Percentiles rank a stretch among this genome's conserved stretches.
These are phyloP conservation scores for Dione juno DNA, from an alignment of 2,888 invertebrate species.

Conservation along the genomic window DNA sequence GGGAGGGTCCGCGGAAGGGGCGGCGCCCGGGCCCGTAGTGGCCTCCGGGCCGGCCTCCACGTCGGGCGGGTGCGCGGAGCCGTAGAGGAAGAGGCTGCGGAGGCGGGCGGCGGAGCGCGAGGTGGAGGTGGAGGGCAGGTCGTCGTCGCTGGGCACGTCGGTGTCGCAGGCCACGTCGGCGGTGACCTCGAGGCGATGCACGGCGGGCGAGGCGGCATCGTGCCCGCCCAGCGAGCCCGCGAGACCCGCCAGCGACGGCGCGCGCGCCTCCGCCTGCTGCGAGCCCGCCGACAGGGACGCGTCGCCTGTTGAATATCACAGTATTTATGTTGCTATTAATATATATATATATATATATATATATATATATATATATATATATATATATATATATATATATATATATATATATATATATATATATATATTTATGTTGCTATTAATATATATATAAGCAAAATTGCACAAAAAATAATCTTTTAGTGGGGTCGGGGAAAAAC, in stretches of 20 bases:
- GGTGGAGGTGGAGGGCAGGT: constrained; percentile 65
- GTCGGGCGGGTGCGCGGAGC: constrained; percentile 65
- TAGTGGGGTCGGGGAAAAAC: too few relatives aligned
- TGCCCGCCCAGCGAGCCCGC: constrained; percentile 74
- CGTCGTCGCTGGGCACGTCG: constrained; percentile 58
- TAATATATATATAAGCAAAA: too few relatives aligned
- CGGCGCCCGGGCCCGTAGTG: constrained; percentile 50
- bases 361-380: too few relatives aligned
- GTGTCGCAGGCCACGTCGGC: constrained; percentile 64
- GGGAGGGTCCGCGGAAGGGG: constrained; percentile 34
- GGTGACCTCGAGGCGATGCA: constrained; percentile 65
- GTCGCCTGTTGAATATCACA: constrained; percentile 61
- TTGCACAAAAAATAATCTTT: too few relatives aligned
- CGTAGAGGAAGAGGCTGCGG: constrained; percentile 73
- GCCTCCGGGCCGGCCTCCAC: constrained; percentile 64
- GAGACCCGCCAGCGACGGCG: constrained; percentile 74
- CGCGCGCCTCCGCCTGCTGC: constrained; percentile 65
- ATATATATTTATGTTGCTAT: too few relatives aligned
- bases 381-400: too few relatives aligned
- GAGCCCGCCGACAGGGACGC: constrained; percentile 76
- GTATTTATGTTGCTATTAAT: too few relatives aligned
- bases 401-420: too few relatives aligned
- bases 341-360: too few relatives aligned
- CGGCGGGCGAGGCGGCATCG: constrained; percentile 57
- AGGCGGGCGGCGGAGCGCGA: constrained; percentile 64